These are phyloP conservation scores for Gopherus flavomarginatus DNA, from an alignment of 2,113 vertebrate genomes.

Conservation along the genomic window DNA sequence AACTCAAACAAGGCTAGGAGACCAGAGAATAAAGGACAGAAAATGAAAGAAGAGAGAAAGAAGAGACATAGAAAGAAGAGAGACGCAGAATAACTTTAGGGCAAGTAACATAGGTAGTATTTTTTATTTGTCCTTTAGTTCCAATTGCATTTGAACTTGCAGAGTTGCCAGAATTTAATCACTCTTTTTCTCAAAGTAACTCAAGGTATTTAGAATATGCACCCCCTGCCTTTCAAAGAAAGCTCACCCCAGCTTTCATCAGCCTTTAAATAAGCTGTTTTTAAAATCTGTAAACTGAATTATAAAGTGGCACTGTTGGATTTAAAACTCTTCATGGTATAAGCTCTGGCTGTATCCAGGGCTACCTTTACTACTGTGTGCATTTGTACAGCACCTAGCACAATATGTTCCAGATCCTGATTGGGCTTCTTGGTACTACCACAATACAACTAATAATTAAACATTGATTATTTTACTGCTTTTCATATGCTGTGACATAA, in stretches of 20 bases:
- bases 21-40: slow-evolving; percentile 37
- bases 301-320: slow-evolving; percentile 8
- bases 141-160: slow-evolving; percentile 68
- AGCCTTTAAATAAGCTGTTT: slow-evolving; percentile 65
- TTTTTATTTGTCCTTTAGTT: slow-evolving; percentile 67
- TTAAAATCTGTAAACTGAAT: slow-evolving; percentile 36
- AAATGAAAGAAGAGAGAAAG: slow-evolving; percentile 48
- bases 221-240: slow-evolving; percentile 61
- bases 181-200: slow-evolving; percentile 67
- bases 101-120: slow-evolving; percentile 31
- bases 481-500: neutral
- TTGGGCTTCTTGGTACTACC: neutral
- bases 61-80: slow-evolving; percentile 18
- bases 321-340: neutral
- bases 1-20: slow-evolving; percentile 27
- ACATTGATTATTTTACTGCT: neutral
- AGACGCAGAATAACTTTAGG: slow-evolving; percentile 47
- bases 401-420: neutral
- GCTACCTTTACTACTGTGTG: neutral
- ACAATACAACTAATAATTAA: neutral
- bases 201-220: slow-evolving; percentile 66
- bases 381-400: neutral
- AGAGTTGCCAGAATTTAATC: slow-evolving; percentile 70
- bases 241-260: slow-evolving; percentile 68
- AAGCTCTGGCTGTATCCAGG: neutral